Evolutionary conservation across 2,113 vertebrate species (phyloP).

Genomic region (Chaenogobius annularis): DNA sequence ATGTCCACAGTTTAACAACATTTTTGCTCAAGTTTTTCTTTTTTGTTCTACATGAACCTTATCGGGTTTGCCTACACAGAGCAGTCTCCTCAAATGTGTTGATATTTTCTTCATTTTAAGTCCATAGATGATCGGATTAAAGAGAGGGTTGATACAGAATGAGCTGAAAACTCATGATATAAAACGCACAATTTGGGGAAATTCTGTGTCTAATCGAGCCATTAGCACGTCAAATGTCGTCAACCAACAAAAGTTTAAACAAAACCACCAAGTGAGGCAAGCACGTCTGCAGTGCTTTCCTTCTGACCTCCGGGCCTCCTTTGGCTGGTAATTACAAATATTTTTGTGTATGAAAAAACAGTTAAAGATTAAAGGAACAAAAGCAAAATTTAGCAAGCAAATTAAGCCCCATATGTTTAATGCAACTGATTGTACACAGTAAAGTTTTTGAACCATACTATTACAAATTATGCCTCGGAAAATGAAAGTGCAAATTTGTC

Average conservation of each 20-base stretch:
- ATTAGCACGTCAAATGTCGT: neutral
- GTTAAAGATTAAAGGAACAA: neutral
- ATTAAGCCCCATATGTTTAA: neutral
- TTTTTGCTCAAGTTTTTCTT: no score
- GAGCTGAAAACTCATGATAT: conserved; percentile 25
- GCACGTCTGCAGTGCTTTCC: neutral
- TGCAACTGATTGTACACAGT: neutral
- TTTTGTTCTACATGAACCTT: neutral
- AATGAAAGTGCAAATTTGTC: neutral
- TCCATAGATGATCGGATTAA: conserved; percentile 30
- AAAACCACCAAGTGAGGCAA: neutral
- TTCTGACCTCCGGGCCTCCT: neutral
- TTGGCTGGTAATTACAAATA: neutral
- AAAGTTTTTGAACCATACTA: neutral
- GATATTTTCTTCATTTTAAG: conserved; percentile 17
- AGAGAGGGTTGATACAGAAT: conserved; percentile 21
- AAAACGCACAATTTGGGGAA: neutral
- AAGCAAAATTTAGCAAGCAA: neutral
- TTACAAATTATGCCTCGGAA: conserved; percentile 13
- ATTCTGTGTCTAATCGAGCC: neutral
- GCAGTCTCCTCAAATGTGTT: neutral
- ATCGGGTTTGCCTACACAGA: neutral
- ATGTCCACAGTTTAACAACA: no score
- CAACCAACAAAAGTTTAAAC: neutral
- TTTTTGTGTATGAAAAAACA: conserved; percentile 7